phyloP scores from a whole-genome alignment of 2,797 vertebrate species.

The Monodelphis domestica region DNA sequence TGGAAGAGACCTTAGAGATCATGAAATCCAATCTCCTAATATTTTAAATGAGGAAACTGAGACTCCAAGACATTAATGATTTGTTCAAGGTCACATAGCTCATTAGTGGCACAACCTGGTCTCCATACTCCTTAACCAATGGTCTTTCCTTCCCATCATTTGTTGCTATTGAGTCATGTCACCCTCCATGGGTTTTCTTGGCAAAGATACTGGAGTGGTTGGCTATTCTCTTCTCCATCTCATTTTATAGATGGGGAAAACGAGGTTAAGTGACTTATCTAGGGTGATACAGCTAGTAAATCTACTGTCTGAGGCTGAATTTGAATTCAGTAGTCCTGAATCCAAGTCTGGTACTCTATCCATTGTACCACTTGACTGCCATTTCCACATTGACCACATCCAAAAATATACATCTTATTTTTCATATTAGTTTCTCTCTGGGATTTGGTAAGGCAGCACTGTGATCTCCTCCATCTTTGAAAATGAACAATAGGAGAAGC shows the following conservation, averaged over 20 bases:
- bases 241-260: background rate
- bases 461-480: background rate
- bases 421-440: background rate
- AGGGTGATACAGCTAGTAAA: background rate
- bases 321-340: background rate
- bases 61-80: too few relatives aligned
- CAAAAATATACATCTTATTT: background rate
- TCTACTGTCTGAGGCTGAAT: background rate
- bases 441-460: background rate
- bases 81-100: too few relatives aligned
- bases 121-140: too few relatives aligned
- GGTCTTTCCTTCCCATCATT: too few relatives aligned
- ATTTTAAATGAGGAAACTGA: too few relatives aligned
- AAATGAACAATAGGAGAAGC: slow-evolving; percentile 30
- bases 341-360: background rate
- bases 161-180: background rate
- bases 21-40: too few relatives aligned
- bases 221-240: background rate
- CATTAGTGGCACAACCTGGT: too few relatives aligned
- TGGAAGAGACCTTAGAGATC: too few relatives aligned
- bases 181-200: background rate
- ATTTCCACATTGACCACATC: background rate
- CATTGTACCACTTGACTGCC: background rate
- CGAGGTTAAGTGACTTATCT: background rate
- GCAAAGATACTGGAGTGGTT: background rate